These are phyloP conservation scores for Zhuqinia jingwanae DNA, from an alignment of 2,888 invertebrate species.

Conservation along the genomic window DNA sequence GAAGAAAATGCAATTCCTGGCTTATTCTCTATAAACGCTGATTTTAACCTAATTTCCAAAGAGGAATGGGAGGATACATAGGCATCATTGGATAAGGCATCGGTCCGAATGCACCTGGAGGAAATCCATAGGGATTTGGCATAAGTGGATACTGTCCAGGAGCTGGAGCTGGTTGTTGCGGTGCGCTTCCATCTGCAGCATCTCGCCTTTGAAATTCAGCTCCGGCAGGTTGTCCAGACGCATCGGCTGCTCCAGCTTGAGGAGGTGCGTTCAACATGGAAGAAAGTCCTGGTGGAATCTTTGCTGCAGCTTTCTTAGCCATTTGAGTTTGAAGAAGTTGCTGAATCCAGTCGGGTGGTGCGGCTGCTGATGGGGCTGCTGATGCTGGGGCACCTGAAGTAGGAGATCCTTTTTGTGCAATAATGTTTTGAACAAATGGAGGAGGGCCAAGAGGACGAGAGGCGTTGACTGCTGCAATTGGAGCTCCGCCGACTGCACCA, in stretches of 20 bases:
- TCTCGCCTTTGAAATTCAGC: conserved; percentile 26
- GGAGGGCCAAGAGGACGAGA: conserved; percentile 37
- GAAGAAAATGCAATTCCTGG: background rate
- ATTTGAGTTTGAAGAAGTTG: conserved; percentile 59
- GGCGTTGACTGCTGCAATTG: background rate
- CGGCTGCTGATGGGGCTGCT: conserved; percentile 43
- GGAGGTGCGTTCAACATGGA: background rate
- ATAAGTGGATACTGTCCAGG: conserved; percentile 17
- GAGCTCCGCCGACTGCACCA: background rate
- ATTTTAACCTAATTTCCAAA: conserved; percentile 51
- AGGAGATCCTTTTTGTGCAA: conserved; percentile 59
- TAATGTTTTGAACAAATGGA: conserved; percentile 63
- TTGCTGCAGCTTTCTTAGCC: conserved; percentile 58
- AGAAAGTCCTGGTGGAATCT: conserved; percentile 9
- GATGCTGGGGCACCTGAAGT: conserved; percentile 39
- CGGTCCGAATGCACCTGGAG: conserved; percentile 24
- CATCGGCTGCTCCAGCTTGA: background rate
- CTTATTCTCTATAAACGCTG: background rate
- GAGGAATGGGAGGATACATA: conserved; percentile 51
- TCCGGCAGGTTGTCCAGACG: background rate
- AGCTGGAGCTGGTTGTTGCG: conserved; percentile 24
- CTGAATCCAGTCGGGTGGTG: conserved; percentile 69
- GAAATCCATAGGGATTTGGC: conserved; percentile 40
- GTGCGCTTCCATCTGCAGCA: conserved; percentile 17
- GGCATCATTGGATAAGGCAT: conserved; percentile 60